These are phyloP conservation scores for Cerastoderma edule DNA, from an alignment of 2,888 invertebrate genomes.

Conservation along the genomic window DNA sequence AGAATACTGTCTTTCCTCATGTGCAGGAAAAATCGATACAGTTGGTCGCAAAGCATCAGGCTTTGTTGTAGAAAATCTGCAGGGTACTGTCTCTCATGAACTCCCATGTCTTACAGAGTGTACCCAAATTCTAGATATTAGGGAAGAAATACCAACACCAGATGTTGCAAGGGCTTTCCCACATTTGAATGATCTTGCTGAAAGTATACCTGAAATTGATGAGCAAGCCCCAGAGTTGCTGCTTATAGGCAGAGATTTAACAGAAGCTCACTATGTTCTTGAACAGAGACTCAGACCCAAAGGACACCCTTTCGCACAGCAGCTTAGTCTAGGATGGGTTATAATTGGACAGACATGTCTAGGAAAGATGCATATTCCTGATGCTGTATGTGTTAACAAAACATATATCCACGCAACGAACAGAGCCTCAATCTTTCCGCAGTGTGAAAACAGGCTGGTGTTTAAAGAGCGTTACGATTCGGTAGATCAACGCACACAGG, in stretches of 20 bases:
- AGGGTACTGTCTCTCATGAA: conserved; percentile 16
- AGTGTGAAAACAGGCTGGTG: conserved; percentile 9
- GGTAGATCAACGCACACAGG: background rate
- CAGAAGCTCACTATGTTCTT: conserved; percentile 36
- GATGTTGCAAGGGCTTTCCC: conserved; percentile 15
- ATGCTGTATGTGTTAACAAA: conserved; percentile 1
- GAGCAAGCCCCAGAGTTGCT: conserved; percentile 6
- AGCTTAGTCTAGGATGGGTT: conserved; percentile 28
- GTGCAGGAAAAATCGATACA: conserved; percentile 20
- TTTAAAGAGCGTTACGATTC: background rate
- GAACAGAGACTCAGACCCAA: conserved; percentile 25
- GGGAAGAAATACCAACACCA: conserved; percentile 26
- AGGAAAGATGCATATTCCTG: conserved; percentile 20
- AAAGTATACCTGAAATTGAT: conserved; percentile 23
- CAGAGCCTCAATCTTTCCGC: conserved; percentile 24
- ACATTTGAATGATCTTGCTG: conserved; percentile 24
- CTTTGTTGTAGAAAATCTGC: conserved; percentile 23
- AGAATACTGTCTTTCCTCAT: conserved; percentile 29
- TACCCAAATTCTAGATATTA: conserved; percentile 14
- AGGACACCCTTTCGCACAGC: conserved; percentile 26
- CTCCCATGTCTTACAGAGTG: conserved; percentile 32
- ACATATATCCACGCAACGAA: conserved; percentile 18
- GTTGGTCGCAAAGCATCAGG: conserved; percentile 23
- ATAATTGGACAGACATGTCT: conserved; percentile 30
- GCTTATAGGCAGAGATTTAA: conserved; percentile 33